Conservation (phyloP, 2,888 invertebrate species). For the Steinernema carpocapsae region DNA sequence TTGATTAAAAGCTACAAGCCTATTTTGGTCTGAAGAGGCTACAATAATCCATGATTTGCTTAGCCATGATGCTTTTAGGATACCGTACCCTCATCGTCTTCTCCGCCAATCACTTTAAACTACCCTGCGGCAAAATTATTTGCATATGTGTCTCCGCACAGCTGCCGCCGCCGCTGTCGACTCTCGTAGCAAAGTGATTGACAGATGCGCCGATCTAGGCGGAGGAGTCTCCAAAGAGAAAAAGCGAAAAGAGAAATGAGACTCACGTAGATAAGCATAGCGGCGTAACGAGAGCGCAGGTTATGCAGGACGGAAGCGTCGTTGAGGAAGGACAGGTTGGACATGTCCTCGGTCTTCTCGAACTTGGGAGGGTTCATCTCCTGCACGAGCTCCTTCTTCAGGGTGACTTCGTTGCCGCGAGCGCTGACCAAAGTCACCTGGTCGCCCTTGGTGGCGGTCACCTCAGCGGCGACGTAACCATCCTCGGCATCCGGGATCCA, state of each 20-base stretch:
- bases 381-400: slow-evolving; percentile 87
- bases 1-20: no score
- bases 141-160: neutral
- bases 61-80: neutral
- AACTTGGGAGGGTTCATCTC: slow-evolving; percentile 99
- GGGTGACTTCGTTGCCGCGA: slow-evolving; percentile 70
- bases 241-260: neutral
- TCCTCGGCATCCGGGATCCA: slow-evolving; percentile 75
- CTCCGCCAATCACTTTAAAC: neutral
- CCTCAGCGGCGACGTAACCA: slow-evolving; percentile 88
- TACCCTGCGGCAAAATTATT: neutral
- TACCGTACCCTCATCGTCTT: neutral
- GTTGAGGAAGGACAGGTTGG: slow-evolving; percentile 95
- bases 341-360: slow-evolving; percentile 80
- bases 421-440: slow-evolving; percentile 89
- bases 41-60: no score
- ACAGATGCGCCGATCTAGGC: neutral
- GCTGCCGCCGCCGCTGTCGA: slow-evolving; percentile 10
- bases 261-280: slow-evolving; percentile 78
- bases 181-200: slow-evolving; percentile 7
- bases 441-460: slow-evolving; percentile 97
- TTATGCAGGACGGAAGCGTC: slow-evolving; percentile 98
- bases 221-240: no score
- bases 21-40: no score
- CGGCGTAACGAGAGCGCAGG: slow-evolving; percentile 95